Conservation (phyloP, 2,113 vertebrate species). For the Misgurnus anguillicaudatus region DNA sequence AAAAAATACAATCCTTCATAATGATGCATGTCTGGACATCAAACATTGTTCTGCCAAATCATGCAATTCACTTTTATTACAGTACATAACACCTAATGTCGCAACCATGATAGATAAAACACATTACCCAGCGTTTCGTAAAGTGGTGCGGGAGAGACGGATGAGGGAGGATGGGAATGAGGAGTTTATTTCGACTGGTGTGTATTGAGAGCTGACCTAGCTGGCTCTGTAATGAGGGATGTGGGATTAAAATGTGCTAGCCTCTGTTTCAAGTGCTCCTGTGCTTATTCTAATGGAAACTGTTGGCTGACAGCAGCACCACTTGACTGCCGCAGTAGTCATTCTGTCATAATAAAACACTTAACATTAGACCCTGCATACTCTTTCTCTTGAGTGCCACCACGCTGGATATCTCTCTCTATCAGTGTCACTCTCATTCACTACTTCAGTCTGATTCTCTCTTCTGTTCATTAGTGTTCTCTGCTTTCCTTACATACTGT, state of each 20-base stretch:
- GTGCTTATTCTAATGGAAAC: conserved; percentile 78
- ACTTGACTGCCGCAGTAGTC: conserved; percentile 65
- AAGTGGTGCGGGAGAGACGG: conserved; percentile 43
- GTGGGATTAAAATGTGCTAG: conserved; percentile 79
- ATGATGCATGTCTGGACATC: conserved; percentile 23
- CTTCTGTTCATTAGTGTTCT: conserved; percentile 48
- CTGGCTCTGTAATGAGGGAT: conserved; percentile 73
- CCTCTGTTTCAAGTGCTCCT: conserved; percentile 76
- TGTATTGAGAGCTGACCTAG: conserved; percentile 74
- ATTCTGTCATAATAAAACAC: conserved; percentile 64
- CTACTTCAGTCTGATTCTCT: conserved; percentile 45
- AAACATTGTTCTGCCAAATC: conserved; percentile 76
- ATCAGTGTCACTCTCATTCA: conserved; percentile 36
- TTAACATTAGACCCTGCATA: conserved; percentile 60
- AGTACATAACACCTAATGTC: conserved; percentile 76
- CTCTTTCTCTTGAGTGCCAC: conserved; percentile 44
- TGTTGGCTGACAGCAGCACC: conserved; percentile 72
- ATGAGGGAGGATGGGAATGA: conserved; percentile 55
- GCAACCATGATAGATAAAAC: conserved; percentile 64
- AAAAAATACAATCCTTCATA: conserved; percentile 15
- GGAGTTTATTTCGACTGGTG: conserved; percentile 71
- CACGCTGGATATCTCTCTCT: conserved; percentile 33
- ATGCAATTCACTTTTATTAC: conserved; percentile 80
- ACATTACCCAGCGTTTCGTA: conserved; percentile 57
- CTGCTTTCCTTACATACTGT: too few species aligned